Conservation (phyloP, 2,797 vertebrate genomes). For the Notamacropus eugenii region DNA sequence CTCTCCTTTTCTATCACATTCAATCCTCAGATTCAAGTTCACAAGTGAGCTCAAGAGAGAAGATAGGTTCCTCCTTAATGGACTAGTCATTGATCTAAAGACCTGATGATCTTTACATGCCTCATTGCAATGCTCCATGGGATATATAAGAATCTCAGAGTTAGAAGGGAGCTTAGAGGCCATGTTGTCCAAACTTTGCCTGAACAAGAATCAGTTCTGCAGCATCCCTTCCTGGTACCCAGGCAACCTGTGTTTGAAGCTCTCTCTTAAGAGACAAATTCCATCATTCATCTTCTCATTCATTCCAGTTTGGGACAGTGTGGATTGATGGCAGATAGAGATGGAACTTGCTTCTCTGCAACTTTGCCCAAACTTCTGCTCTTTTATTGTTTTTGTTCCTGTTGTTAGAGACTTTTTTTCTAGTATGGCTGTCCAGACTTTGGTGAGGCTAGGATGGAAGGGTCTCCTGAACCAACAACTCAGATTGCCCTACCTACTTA, state of each 20-base stretch:
- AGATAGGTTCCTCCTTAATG: not conserved
- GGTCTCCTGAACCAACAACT: not conserved
- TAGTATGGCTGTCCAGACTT: not conserved
- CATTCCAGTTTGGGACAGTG: not conserved
- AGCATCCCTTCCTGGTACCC: not conserved
- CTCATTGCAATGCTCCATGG: not conserved
- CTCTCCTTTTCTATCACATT: not conserved
- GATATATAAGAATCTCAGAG: not conserved
- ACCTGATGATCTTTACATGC: not conserved
- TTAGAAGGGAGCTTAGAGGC: not conserved
- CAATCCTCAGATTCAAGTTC: not conserved
- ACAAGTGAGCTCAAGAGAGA: not conserved
- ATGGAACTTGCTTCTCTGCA: not conserved
- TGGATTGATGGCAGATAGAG: not conserved
- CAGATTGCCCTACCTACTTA: not conserved
- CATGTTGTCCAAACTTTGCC: not conserved
- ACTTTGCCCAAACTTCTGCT: not conserved
- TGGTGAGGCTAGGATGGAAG: not conserved
- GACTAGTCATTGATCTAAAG: not conserved
- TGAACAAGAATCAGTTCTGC: not conserved
- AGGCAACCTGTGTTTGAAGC: not conserved
- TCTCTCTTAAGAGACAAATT: not conserved
- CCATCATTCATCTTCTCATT: not conserved
- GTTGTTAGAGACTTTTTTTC: not conserved
- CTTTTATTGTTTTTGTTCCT: not conserved